These are phyloP conservation scores for Sminthopsis crassicaudata DNA, from an alignment of 2,113 vertebrate genomes.

Conservation along the genomic window DNA sequence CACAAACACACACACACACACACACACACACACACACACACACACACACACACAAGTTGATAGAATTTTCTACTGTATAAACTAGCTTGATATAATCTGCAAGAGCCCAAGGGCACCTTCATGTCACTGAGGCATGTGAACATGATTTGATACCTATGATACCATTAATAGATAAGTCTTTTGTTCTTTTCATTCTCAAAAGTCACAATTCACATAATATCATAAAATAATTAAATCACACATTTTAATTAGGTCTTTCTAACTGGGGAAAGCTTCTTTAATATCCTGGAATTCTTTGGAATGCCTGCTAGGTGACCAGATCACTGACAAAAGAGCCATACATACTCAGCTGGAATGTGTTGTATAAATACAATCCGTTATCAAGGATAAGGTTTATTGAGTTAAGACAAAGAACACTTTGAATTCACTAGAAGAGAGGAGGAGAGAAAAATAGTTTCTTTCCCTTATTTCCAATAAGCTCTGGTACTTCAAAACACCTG, in stretches of 20 bases:
- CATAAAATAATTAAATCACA: background rate
- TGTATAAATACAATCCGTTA: background rate
- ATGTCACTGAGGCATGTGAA: background rate
- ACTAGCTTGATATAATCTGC: background rate
- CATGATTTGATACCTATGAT: background rate
- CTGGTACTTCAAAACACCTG: slow-evolving; percentile 29
- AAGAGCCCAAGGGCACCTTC: background rate
- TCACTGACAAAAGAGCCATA: background rate
- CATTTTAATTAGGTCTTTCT: slow-evolving; percentile 10
- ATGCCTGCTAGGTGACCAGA: background rate
- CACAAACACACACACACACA: too few relatives aligned
- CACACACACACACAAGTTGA: background rate
- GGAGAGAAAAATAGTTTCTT: slow-evolving; percentile 2
- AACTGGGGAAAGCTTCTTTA: background rate
- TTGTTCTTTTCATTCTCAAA: background rate
- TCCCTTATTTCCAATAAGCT: slow-evolving; percentile 6
- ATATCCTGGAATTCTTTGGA: background rate
- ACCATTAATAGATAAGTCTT: background rate
- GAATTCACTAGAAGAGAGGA: slow-evolving; percentile 47
- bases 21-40: too few relatives aligned
- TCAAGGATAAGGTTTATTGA: background rate
- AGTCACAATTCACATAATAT: background rate
- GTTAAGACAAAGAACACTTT: slow-evolving; percentile 22
- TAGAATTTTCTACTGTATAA: background rate
- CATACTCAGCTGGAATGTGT: background rate